Base-by-base conservation (phyloP, 2,113 vertebrate genomes). In the Brachionichthys hirsutus region DNA sequence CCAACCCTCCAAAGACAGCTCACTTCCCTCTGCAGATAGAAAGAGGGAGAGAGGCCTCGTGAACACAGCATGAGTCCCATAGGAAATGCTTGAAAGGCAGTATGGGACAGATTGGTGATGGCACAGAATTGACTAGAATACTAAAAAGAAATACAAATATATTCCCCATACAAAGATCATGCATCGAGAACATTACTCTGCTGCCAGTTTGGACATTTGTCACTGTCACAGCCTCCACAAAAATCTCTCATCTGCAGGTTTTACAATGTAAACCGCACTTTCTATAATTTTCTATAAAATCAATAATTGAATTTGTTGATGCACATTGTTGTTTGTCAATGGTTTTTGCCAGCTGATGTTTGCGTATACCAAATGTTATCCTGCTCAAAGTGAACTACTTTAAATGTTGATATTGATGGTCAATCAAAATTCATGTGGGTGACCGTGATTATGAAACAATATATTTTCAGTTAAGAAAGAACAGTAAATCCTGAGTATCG, bases 21-120 rank as follows among this genome's bases (percentile, higher is more conserved):
- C 84, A 87, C 89, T 89, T 88, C 80, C 63, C 83, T 83, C 73
- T 80, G 81, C 83, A 76, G 82, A 49, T 2, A 18, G 60, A 30
- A 62, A 17, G 57, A 5, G 69, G 17, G 20, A 6, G 63, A 36
- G 75, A 56, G 78, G 78, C 75, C 83, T 77, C 73, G 65, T 68
- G 51, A 83, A 68, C 78, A 62, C 84, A 85, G 82, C 81, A 80
- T 72, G 85, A 58, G 81, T 90, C 88, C 87, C 90, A 80, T 82
- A 89, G 90, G 89, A 92, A 84, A 84, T 79, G 78, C 77, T 86
- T 87, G 75, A 90, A 85, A 89, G 86, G 79, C 85, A 84, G 78
- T 85, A 79, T 84, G 85, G 86, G 88, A 88, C 88, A 89, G 88
- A 86, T 88, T 88, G 88, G 85, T 81, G 78, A 84, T 80, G 82